Conservation (phyloP, 2,888 invertebrate genomes). For the Lasiommata megera region DNA sequence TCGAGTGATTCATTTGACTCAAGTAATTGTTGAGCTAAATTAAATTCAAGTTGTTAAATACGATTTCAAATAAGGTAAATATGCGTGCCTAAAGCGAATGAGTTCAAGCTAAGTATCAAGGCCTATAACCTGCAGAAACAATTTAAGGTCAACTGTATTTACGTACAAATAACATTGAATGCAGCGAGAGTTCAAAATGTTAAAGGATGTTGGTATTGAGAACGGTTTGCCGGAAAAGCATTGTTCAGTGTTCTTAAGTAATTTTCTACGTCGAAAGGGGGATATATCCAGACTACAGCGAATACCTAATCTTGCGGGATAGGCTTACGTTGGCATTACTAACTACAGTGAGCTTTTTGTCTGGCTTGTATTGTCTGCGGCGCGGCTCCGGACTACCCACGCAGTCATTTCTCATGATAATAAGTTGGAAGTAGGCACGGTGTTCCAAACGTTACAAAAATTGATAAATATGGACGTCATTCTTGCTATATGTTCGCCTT, state of each 20-base stretch:
- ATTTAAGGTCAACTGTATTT: conserved; percentile 25
- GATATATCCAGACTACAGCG: too few species aligned
- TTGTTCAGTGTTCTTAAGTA: conserved; percentile 7
- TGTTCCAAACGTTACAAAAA: neutral
- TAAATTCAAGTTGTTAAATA: neutral
- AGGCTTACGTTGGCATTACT: neutral
- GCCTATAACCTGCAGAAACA: conserved; percentile 18
- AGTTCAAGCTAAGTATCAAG: conserved; percentile 27
- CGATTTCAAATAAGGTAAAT: conserved; percentile 14
- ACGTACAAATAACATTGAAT: conserved; percentile 22
- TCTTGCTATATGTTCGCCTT: neutral
- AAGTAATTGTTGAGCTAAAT: neutral
- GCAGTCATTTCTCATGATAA: conserved; percentile 8
- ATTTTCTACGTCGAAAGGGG: too few species aligned
- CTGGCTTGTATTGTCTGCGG: neutral
- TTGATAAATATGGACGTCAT: neutral
- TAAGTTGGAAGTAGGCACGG: neutral
- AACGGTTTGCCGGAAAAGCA: conserved; percentile 12
- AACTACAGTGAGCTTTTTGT: conserved; percentile 4
- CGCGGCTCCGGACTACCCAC: neutral
- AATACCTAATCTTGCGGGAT: neutral
- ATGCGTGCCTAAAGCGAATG: conserved; percentile 18
- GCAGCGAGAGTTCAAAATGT: conserved; percentile 15
- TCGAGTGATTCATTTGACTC: too few species aligned
- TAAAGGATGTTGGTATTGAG: conserved; percentile 24